Conservation (phyloP, 2,797 vertebrate species). For the Neosilurus mollespiculum region DNA sequence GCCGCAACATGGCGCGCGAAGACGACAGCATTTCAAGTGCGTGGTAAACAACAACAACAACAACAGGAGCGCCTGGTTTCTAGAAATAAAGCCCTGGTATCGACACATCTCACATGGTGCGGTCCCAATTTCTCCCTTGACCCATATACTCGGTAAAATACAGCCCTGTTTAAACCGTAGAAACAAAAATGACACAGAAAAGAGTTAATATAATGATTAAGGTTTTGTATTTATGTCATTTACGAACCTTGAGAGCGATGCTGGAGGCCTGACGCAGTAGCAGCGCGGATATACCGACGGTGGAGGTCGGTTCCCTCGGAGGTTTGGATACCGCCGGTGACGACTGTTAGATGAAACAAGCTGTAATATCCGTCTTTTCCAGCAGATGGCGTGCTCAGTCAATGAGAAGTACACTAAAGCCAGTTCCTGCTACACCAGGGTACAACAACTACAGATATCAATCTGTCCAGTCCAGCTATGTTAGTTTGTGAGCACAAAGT, state of each 20-base stretch:
- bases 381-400: constrained; percentile 20
- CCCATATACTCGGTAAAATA: neutral
- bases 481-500: too few species aligned
- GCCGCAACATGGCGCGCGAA: constrained; percentile 6
- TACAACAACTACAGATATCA: too few species aligned
- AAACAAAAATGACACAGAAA: neutral
- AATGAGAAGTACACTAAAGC: too few species aligned
- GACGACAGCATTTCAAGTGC: neutral
- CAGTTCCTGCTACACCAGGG: too few species aligned
- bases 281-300: constrained; percentile 5
- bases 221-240: constrained; percentile 13
- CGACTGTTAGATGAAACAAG: neutral
- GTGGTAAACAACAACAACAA: neutral
- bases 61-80: neutral
- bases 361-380: neutral
- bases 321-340: constrained; percentile 56
- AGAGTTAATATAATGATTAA: neutral
- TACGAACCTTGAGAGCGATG: constrained; percentile 45
- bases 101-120: neutral
- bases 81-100: constrained; percentile 14
- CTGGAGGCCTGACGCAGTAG: constrained; percentile 13
- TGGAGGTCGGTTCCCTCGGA: constrained; percentile 21
- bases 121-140: neutral
- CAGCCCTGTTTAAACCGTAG: neutral
- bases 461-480: too few species aligned